phyloP scores from a whole-genome alignment of 2,888 invertebrate genomes.

The Lithosia quadra region DNA sequence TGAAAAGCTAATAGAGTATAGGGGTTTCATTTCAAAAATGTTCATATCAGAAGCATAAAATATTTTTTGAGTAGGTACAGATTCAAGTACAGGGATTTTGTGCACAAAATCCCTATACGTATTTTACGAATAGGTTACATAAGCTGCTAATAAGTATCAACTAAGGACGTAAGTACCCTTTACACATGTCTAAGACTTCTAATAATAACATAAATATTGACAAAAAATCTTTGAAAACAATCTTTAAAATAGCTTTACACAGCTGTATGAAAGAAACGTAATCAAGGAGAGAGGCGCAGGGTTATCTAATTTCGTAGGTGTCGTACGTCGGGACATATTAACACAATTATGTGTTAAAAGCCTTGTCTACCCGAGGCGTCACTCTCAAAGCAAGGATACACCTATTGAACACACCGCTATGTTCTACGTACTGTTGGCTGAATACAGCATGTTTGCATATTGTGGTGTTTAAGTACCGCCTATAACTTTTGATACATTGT shows the following conservation, averaged over 20 bases:
- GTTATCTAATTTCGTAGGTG: slow-evolving; percentile 75
- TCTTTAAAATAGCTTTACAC: slow-evolving; percentile 7
- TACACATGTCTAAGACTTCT: not conserved
- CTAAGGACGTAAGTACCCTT: no score
- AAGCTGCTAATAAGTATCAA: no score
- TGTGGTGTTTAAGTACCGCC: slow-evolving; percentile 28
- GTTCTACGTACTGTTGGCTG: slow-evolving; percentile 38
- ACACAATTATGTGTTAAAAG: slow-evolving; percentile 84
- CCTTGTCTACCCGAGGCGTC: slow-evolving; percentile 71
- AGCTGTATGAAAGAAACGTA: slow-evolving; percentile 48
- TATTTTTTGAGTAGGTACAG: no score
- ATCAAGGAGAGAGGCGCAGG: slow-evolving; percentile 52
- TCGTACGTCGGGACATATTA: slow-evolving; percentile 77
- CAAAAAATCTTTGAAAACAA: not conserved
- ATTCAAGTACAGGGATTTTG: no score
- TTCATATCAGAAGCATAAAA: not conserved
- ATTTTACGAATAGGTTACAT: no score
- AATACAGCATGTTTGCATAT: slow-evolving; percentile 48
- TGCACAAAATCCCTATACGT: no score
- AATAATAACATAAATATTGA: not conserved
- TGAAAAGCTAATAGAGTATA: not conserved
- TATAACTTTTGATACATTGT: slow-evolving; percentile 17
- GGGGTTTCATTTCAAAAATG: not conserved
- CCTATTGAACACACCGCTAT: slow-evolving; percentile 52
- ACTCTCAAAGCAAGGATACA: slow-evolving; percentile 68